Evolutionary conservation across 92 coral and sea anemone species (phyloP), one percentile per base, ranked within the genome.

Genomic region (Micromussa lordhowensis): DNA sequence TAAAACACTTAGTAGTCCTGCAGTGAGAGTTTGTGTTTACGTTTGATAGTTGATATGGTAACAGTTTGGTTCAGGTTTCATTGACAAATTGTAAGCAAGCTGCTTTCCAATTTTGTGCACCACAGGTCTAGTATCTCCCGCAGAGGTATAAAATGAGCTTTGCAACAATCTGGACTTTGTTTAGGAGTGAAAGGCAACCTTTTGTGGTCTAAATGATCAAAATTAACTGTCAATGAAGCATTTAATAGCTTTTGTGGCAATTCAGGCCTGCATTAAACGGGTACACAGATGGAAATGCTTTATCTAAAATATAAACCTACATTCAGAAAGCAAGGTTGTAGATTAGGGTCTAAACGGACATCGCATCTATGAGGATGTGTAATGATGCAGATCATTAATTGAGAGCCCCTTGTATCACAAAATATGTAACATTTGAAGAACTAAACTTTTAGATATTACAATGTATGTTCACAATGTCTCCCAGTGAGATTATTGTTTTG

Each of bases 221-320:
- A 72, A 71, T 83, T 69, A 44, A 31, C 77, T 84, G 63, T 35
- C 87, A 84, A 13, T 84, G 87, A 84, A 24, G 80, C 71, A 53
- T 72, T 84, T 29, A 84, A 84, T 84, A 84, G 80, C 24, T 72
- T 81, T 34, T 55, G 81, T 75, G 71, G 63, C 58, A 53, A 73
- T 73, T 55, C 53, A 73, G 58, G 51, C 87, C 24, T 51, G 44
- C 24, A 34, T 71, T 16, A 70, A 70, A 30, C 8, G 34, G 19
- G 26, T 17, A 32, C 6, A 18, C 34, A 22, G 34, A 28, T 26
- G 24, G 49, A 73, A 73, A 19, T 16, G 18, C 26, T 16, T 35
- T 72, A 4, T 16, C 28, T 36, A 18, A 17, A 34, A 35, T 35
- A 4, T n/a, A 32, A 32, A 35, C 9, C 48, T 31, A 66, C 14